Conservation (phyloP, 2,888 invertebrate species). For the Caenorhabditis uteleia region DNA sequence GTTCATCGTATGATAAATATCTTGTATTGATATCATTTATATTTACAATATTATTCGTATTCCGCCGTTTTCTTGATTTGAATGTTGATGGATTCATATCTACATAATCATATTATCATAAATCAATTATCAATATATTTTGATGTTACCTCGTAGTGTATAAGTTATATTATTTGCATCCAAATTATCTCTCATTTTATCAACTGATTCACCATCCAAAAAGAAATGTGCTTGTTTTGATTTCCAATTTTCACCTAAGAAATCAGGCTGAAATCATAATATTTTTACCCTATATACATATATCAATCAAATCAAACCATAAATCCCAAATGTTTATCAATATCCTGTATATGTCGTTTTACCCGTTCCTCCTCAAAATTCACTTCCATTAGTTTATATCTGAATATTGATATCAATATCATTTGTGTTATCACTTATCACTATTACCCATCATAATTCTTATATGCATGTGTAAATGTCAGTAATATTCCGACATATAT, state of each 20-base stretch:
- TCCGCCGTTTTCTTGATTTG: constrained; percentile 23
- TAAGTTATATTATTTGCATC: constrained; percentile 23
- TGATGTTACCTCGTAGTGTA: constrained; percentile 18
- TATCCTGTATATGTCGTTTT: constrained; percentile 16
- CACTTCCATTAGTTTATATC: constrained; percentile 33
- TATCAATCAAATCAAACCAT: constrained; percentile 9
- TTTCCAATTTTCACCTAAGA: constrained; percentile 33
- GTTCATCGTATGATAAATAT: constrained; percentile 39
- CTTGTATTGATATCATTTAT: constrained; percentile 28
- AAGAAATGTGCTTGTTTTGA: constrained; percentile 28
- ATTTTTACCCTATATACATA: background rate
- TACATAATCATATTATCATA: background rate
- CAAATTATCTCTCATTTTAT: constrained; percentile 8
- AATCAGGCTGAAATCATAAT: constrained; percentile 28
- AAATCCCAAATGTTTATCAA: constrained; percentile 30
- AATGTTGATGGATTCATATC: constrained; percentile 30
- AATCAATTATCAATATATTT: background rate
- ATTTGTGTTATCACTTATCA: too few species aligned
- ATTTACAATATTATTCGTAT: constrained; percentile 9
- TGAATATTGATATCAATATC: constrained; percentile 2
- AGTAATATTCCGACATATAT: too few species aligned
- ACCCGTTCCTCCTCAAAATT: constrained; percentile 14
- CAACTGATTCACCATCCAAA: constrained; percentile 19
- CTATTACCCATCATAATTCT: too few species aligned
- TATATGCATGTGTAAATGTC: too few species aligned